A percentile compares a stretch with the other conserved stretches of the same genome.
Conservation (phyloP, 2,113 vertebrate genomes). For the Corvus hawaiiensis region DNA sequence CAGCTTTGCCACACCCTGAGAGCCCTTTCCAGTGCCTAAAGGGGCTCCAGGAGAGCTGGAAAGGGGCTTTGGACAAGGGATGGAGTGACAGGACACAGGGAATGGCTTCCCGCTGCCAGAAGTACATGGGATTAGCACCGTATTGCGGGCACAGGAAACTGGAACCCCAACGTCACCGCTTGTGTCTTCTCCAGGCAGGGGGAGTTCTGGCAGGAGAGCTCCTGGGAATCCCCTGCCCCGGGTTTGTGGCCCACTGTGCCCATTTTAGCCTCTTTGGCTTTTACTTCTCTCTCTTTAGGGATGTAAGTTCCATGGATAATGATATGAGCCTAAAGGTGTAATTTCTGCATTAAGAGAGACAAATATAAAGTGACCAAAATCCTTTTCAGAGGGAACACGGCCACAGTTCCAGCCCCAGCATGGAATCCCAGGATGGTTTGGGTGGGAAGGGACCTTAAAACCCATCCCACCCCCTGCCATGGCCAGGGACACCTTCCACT, state of each 20-base stretch:
- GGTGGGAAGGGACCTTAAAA: not conserved
- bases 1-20: not conserved
- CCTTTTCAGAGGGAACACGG: not conserved
- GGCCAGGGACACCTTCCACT: not conserved
- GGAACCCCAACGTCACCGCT: not conserved
- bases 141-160: not conserved
- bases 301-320: not conserved
- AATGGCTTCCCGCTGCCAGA: not conserved
- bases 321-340: not conserved
- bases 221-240: not conserved
- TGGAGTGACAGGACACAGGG: not conserved
- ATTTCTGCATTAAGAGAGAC: not conserved
- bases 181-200: not conserved
- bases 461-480: not conserved
- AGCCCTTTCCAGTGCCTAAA: not conserved
- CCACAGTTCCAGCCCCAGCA: not conserved
- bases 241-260: accelerated
- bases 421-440: not conserved
- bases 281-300: not conserved
- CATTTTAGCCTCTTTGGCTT: not conserved
- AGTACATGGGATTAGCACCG: accelerated
- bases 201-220: not conserved
- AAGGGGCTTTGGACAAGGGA: no score
- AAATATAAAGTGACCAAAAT: not conserved
- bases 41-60: not conserved